Evolutionary conservation across 37 sponge, comb jelly and placozoan genomes (phyloP), one percentile per base, ranked within the genome.

Genomic region (Spongia lamella): DNA sequence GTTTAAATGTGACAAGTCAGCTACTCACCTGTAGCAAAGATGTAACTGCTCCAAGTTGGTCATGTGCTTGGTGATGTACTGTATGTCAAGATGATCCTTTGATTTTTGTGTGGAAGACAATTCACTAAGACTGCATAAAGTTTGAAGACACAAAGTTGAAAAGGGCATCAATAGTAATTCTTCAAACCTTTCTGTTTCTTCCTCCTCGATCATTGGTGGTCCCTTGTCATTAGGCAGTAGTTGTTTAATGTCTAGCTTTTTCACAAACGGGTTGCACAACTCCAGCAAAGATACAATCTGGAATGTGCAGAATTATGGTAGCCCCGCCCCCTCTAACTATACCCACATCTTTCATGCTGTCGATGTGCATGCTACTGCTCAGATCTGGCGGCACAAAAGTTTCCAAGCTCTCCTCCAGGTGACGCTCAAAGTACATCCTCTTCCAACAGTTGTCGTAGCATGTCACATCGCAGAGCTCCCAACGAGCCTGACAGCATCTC

Each of bases 361-460:
- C 47, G 9, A 5, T 9, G 9, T 43, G 47, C 47, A 43, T 59
- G 66, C 39, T 16, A 29, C 63, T 60, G 49, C 77, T 55, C 76
- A 83, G 69, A 51, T 90, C 37, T 20, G 78, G 78, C 0, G 97
- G 97, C 1, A 87, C 88, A 75, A 90, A 89, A 17, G 59, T 80
- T 66, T 96, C 97, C 31, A 96, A 59, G 17, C 67, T 33, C 24
- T 93, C 92, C 64, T 93, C 80, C 27, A 84, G 38, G 61, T 96
- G 76, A 51, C 91, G 78, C 67, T 96, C 91, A 76, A 96, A 93
- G 56, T 67, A 93, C 97, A 96, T 93, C 62, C 86, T 86, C 79
- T 93, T 96, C 97, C 97, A 96, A n/a, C 39, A 55, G 27, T 68
- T 40, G 38, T 73, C 81, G 61, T 96, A 79, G n/a, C 73, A 68